A percentile compares a stretch with the other conserved stretches of the same genome.
Evolutionary conservation across 2,888 invertebrate genomes (phyloP).

Genomic region (Stomorhina lunata): DNA sequence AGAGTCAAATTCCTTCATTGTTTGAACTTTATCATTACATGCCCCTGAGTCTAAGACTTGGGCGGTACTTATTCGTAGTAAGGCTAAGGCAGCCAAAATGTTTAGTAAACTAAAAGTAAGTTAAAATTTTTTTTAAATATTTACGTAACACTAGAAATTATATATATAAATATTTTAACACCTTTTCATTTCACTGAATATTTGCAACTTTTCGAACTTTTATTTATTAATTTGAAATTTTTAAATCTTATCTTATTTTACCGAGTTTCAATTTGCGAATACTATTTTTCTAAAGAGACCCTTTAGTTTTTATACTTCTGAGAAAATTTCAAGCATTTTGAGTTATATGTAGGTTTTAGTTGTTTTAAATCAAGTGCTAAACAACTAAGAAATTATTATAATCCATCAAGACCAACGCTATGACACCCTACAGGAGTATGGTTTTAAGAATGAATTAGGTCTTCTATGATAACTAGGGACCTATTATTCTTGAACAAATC

Average conservation of each 20-base stretch:
- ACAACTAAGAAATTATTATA: no score
- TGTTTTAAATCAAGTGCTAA: slow-evolving; percentile 11
- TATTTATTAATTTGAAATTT: neutral
- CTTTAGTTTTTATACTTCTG: slow-evolving; percentile 18
- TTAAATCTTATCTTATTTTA: neutral
- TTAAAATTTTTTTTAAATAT: neutral
- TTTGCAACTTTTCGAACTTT: neutral
- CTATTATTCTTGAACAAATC: no score
- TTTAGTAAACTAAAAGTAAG: slow-evolving; percentile 18
- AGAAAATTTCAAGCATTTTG: neutral
- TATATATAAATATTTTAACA: neutral
- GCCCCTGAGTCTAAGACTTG: slow-evolving; percentile 83
- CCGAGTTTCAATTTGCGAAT: slow-evolving; percentile 3
- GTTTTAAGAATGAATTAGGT: no score
- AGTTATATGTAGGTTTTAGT: slow-evolving; percentile 6
- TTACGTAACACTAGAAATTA: neutral
- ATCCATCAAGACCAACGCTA: no score
- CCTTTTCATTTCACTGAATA: slow-evolving; percentile 49
- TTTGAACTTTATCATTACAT: slow-evolving; percentile 83
- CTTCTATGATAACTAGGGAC: no score
- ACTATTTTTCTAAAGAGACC: neutral
- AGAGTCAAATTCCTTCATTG: slow-evolving; percentile 82
- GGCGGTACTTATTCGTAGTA: slow-evolving; percentile 63
- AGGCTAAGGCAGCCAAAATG: neutral
- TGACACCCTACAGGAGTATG: no score